A percentile compares a stretch with the other conserved stretches of the same genome.
phyloP scores from a whole-genome alignment of 2,113 vertebrate genomes.

The Grantiella picta region DNA sequence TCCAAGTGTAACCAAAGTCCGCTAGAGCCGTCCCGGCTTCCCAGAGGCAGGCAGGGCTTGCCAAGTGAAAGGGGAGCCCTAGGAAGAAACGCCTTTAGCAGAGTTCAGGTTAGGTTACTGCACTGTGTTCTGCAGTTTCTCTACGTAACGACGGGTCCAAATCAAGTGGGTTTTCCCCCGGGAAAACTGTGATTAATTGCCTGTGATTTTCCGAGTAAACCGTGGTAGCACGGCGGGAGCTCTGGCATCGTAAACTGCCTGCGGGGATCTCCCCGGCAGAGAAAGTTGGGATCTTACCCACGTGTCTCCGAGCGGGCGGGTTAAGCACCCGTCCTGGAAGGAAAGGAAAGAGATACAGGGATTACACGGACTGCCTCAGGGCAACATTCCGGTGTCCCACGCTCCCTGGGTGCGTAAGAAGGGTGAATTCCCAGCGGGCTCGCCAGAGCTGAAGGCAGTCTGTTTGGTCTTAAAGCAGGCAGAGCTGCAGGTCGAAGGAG shows the following conservation, averaged over 20 bases:
- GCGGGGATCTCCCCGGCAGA: neutral
- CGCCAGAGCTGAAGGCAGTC: neutral
- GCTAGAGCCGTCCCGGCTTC: neutral
- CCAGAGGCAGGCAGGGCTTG: neutral
- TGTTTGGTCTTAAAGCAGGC: neutral
- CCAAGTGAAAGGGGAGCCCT: neutral
- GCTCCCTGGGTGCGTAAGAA: neutral
- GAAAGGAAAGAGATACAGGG: neutral
- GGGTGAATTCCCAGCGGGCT: neutral
- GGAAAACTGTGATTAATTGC: neutral
- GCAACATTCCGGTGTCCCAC: neutral
- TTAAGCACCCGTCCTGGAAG: neutral
- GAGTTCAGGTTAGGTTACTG: neutral
- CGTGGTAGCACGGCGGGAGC: neutral
- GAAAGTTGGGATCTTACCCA: neutral
- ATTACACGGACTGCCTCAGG: neutral
- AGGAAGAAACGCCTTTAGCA: neutral
- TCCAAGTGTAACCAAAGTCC: neutral
- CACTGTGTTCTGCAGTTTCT: neutral
- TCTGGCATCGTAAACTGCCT: neutral
- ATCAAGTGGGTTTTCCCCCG: neutral
- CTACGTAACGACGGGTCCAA: neutral
- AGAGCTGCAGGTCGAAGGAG: neutral
- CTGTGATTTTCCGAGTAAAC: neutral
- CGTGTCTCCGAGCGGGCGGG: neutral